Evolutionary conservation across 2,113 vertebrate genomes (phyloP).

Genomic region (Toxostoma redivivum): DNA sequence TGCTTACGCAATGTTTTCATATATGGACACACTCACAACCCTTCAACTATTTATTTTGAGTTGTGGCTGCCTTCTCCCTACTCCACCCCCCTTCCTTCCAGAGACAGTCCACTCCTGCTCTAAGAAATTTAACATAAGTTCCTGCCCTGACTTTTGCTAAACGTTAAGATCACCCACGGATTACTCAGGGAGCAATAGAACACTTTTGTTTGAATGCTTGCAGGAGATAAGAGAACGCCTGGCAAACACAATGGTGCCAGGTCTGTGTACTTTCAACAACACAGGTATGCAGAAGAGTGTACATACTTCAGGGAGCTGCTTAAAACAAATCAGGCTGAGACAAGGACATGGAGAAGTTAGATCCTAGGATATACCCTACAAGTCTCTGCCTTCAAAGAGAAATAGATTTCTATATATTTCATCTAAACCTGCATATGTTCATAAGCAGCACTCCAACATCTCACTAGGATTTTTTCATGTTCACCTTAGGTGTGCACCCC

Average conservation of each 20-base stretch:
- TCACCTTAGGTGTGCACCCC: not conserved
- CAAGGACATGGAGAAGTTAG: conserved; percentile 5
- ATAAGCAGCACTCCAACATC: not conserved
- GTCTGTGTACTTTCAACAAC: conserved; percentile 47
- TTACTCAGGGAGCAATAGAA: conserved; percentile 42
- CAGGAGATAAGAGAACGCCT: conserved; percentile 51
- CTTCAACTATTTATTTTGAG: not conserved
- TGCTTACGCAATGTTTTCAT: not conserved
- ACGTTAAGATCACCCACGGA: conserved; percentile 28
- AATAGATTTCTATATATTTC: not conserved
- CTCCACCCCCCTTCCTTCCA: not conserved
- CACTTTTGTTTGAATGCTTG: conserved; percentile 56
- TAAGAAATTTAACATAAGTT: conserved; percentile 16
- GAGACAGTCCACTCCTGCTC: not conserved
- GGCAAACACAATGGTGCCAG: conserved; percentile 63
- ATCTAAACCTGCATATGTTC: not conserved
- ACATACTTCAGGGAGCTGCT: conserved; percentile 3
- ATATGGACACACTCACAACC: not conserved
- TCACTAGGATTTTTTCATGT: not conserved
- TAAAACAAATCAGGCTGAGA: conserved; percentile 30
- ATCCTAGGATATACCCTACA: not conserved
- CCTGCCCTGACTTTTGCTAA: conserved; percentile 28
- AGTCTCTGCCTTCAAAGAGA: not conserved
- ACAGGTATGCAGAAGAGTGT: conserved; percentile 35
- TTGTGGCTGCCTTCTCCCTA: not conserved